phyloP scores from a whole-genome alignment of 2,113 vertebrate species.

The Oreochromis aureus region DNA sequence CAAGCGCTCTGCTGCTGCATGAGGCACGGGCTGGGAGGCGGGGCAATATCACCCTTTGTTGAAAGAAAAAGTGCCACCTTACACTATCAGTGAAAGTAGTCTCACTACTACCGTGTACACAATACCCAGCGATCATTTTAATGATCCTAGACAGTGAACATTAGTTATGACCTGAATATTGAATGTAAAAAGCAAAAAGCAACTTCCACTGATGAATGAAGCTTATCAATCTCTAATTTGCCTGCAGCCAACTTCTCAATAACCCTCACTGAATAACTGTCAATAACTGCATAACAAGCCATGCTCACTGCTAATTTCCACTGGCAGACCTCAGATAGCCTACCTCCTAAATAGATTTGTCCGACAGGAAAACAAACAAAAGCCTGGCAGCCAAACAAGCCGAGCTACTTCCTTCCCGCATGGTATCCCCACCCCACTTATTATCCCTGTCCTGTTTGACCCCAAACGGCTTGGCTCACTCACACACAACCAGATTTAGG shows the following conservation, averaged over 20 bases:
- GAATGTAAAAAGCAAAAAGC: background rate
- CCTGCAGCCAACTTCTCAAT: background rate
- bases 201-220: background rate
- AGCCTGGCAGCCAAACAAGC: slow-evolving; percentile 56
- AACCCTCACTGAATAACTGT: slow-evolving; percentile 23
- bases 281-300: slow-evolving; percentile 17
- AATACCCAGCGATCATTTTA: background rate
- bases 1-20: background rate
- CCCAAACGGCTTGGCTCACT: slow-evolving; percentile 17
- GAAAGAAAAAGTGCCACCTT: slow-evolving; percentile 30
- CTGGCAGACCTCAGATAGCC: slow-evolving; percentile 13
- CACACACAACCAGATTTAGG: background rate
- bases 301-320: slow-evolving; percentile 27
- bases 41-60: background rate
- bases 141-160: background rate
- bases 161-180: background rate
- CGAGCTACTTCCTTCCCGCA: slow-evolving; percentile 58
- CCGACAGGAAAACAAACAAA: slow-evolving; percentile 68
- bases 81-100: background rate
- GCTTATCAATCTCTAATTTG: slow-evolving; percentile 17
- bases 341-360: slow-evolving; percentile 52
- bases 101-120: background rate
- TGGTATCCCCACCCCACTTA: slow-evolving; percentile 42
- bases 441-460: slow-evolving; percentile 59
- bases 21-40: background rate